Evolutionary conservation across 2,113 vertebrate genomes (phyloP), one percentile per base, ranked within the genome.

Genomic region (Coracopsis vasa): DNA sequence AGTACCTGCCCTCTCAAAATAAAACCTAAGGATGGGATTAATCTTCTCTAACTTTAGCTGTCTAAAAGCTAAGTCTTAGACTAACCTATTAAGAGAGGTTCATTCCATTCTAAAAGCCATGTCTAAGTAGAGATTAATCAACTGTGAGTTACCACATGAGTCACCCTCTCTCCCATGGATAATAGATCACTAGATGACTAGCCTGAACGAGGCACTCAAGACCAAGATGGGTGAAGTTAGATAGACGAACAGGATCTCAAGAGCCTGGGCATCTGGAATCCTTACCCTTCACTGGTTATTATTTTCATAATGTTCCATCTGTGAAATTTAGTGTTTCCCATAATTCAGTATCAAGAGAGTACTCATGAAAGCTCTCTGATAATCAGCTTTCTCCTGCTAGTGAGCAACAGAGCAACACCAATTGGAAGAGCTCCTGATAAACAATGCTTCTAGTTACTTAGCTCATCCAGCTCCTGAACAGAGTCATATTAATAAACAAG

Each of bases 81-180:
- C 23, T 41, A 86, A 88, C 21, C 7, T 42, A 69, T 13, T 61
- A 56, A 56, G 41, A 83, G 33, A 82, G 15, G 16, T 44, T 51
- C 15, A 61, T 70, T 6, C 24, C 62, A 5, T 70, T 73, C 41
- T 72, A 67, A 67, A 72, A 61, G 24, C 54, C 41, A 67, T 42
- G 13, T 54, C 41, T 78, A 47, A 91, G 61, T 13, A 83, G 31
- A 41, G 5, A 48, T 12, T 1, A 86, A 89, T 28, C 9, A 62
- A 4, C 37, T 2, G 0, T 67, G 39, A 82, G 13, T 20, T 53
- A 42, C 20, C 17, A 33, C 5, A 10, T 7, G 6, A 9, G 15
- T 66, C 48, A n/a, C 7, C 65, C 41, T 80, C 23, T 67, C 72
- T 88, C 37, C 39, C 37, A 20, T 37, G 37, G 24, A 23, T 47